Conservation (phyloP, 2,888 invertebrate species). For the Drosophila helvetica region DNA sequence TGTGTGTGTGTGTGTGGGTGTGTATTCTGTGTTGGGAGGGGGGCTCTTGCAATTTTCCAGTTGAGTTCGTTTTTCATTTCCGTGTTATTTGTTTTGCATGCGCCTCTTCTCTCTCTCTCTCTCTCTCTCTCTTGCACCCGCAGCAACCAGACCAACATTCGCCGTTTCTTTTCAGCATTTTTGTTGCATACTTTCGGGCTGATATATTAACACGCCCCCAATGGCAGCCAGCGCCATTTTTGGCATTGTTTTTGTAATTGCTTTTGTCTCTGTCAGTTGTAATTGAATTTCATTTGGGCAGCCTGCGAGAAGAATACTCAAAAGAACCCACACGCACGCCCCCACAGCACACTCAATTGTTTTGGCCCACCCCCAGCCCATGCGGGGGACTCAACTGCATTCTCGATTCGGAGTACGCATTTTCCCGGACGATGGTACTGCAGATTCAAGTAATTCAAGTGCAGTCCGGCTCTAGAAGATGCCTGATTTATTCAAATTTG, state of each 20-base stretch:
- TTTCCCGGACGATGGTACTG: background rate
- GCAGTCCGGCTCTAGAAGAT: background rate
- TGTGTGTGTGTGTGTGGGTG: slow-evolving; percentile 16
- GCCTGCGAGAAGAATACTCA: slow-evolving; percentile 4
- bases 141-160: slow-evolving; percentile 12
- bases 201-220: slow-evolving; percentile 66
- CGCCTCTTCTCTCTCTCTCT: slow-evolving; percentile 9
- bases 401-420: background rate
- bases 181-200: slow-evolving; percentile 48
- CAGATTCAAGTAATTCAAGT: background rate
- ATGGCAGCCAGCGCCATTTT: slow-evolving; percentile 54
- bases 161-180: slow-evolving; percentile 27
- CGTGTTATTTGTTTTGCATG: slow-evolving; percentile 75
- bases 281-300: slow-evolving; percentile 67
- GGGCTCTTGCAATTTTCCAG: slow-evolving; percentile 71
- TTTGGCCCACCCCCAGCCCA: background rate
- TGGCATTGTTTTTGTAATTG: slow-evolving; percentile 54
- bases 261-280: slow-evolving; percentile 54
- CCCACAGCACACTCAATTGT: background rate
- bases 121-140: slow-evolving; percentile 10
- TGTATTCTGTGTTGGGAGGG: slow-evolving; percentile 24
- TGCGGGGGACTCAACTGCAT: too few species aligned
- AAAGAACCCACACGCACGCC: slow-evolving; percentile 15
- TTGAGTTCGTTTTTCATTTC: slow-evolving; percentile 79
- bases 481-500: slow-evolving; percentile 31